Base-by-base conservation (phyloP, 2,113 vertebrate genomes). In the Pseudorasbora parva region DNA sequence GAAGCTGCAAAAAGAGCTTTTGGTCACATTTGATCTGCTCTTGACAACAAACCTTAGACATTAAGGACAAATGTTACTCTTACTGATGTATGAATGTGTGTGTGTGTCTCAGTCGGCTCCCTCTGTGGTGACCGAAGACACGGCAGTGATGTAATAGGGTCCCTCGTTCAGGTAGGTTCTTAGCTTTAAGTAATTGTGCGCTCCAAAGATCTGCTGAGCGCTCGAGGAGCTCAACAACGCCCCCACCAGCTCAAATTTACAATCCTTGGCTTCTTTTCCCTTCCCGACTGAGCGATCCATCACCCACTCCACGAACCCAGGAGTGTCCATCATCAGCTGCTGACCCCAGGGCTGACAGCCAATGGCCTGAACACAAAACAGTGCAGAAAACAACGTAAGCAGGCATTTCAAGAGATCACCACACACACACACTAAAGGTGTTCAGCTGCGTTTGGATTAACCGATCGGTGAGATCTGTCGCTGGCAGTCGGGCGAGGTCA, bases 221-320 rank as follows among this genome's bases (percentile, higher is more conserved):
- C 94, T 96, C 19, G 96, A 95, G 0, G 97, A 97, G 88, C 91
- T 93, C 78, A 95, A 94, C 5, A 99, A 94, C 1, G 96, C 93
- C 84, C 96, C 95, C 27, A 99, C 97, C 79, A 99, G 95, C 90
- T 96, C 95, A 0, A 96, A 99, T 86, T 98, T 99, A 56, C 96
- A 95, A 81, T 99, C 98, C 88, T 99, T 99, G 0, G 95, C 97
- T 84, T 95, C 93, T 91, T 98, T 99, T 64, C 96, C 96, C 41
- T 90, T 94, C 62, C 97, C 96, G 30, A 95, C 94, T 0, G 97
- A 96, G 45, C 98, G 95, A 90, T 99, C 97, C 85, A 99, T 89
- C 2, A 98, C 21, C 71, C 97, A 99, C 88, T 99, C 98, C 91
- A 98, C 93, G 83, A 99, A 99, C 11, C 97, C 97, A 0, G 98